These are phyloP conservation scores for Rutilus rutilus DNA, from an alignment of 2,113 vertebrate genomes.

Conservation along the genomic window DNA sequence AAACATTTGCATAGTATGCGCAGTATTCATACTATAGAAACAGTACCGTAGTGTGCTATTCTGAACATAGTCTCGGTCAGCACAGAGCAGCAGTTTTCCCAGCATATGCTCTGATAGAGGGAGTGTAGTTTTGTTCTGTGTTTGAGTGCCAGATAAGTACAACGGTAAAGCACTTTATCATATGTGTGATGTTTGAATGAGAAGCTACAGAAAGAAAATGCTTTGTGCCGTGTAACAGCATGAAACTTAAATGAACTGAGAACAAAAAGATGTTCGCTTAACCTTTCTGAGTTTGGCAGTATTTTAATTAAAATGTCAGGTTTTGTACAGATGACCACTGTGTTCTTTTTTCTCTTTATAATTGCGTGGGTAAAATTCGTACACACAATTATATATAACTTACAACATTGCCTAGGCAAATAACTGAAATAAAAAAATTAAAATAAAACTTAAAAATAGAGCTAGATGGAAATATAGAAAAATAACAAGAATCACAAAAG, in stretches of 20 bases:
- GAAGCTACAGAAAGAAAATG: conserved; percentile 53
- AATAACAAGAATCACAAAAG: no score
- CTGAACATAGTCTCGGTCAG: conserved; percentile 13
- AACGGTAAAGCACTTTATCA: conserved; percentile 76
- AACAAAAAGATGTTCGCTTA: conserved; percentile 64
- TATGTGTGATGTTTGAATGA: conserved; percentile 65
- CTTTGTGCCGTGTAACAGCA: conserved; percentile 66
- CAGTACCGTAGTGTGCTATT: background rate
- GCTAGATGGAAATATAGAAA: no score
- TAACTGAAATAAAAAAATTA: no score
- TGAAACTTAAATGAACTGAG: conserved; percentile 65
- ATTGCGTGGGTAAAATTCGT: background rate
- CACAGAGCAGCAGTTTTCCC: background rate
- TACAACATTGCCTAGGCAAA: no score
- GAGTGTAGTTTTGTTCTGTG: conserved; percentile 45
- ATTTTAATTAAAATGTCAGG: conserved; percentile 72
- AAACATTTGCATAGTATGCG: background rate
- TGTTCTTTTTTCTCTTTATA: conserved; percentile 21
- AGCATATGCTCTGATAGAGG: background rate
- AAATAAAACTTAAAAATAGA: no score
- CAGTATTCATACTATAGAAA: background rate
- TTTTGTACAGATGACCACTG: conserved; percentile 61
- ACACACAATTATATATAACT: no score
- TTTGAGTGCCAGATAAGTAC: conserved; percentile 50
- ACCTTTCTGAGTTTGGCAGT: conserved; percentile 59